Conservation (phyloP, 2,797 vertebrate genomes). For the Sebastes steindachneri region DNA sequence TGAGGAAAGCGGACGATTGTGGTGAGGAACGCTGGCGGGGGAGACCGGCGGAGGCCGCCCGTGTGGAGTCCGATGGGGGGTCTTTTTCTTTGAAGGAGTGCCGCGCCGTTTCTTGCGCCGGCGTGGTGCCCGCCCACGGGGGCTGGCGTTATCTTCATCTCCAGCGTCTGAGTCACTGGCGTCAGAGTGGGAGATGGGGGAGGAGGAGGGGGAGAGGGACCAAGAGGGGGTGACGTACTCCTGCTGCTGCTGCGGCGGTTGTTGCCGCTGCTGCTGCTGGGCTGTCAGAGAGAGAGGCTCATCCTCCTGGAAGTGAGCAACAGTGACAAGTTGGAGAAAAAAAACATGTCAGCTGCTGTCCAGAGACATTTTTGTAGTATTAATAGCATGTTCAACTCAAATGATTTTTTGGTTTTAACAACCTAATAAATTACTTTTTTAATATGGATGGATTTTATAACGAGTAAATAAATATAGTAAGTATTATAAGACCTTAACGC, state of each 20-base stretch:
- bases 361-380: not conserved
- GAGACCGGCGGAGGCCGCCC: slow-evolving; percentile 42
- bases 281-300: slow-evolving; percentile 62
- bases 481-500: not conserved
- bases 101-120: slow-evolving; percentile 73
- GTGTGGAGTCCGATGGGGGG: slow-evolving; percentile 56
- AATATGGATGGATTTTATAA: not conserved
- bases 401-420: not conserved
- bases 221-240: slow-evolving; percentile 85
- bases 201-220: slow-evolving; percentile 85
- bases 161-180: slow-evolving; percentile 79
- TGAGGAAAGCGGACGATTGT: slow-evolving; percentile 35
- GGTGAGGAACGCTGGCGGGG: slow-evolving; percentile 36
- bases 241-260: slow-evolving; percentile 57
- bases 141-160: slow-evolving; percentile 64
- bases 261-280: slow-evolving; percentile 46
- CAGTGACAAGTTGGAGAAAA: not conserved
- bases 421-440: not conserved
- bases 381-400: not conserved
- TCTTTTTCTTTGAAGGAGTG: slow-evolving; percentile 76
- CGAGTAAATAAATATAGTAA: not conserved
- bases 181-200: slow-evolving; percentile 84
- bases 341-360: not conserved
- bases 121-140: slow-evolving; percentile 55
- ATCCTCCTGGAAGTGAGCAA: slow-evolving; percentile 67